Percentiles rank a stretch among this genome's conserved stretches.
phyloP scores from a whole-genome alignment of 1,140 invertebrate species.

The Globodera rostochiensis region DNA sequence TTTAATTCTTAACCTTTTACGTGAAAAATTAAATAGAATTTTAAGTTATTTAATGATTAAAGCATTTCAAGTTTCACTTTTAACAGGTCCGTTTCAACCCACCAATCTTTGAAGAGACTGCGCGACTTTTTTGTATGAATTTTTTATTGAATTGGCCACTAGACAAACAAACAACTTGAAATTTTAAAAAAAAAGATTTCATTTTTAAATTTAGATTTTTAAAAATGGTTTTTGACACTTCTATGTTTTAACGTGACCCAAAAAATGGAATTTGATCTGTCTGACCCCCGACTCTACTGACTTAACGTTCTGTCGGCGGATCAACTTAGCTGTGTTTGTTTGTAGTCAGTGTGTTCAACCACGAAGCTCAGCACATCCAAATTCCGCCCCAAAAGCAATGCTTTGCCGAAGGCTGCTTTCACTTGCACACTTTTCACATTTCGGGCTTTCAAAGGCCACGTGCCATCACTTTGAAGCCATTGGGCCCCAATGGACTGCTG shows the following conservation, averaged over 20 bases:
- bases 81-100: conserved; percentile 47
- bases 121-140: conserved; percentile 48
- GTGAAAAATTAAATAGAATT: no score
- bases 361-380: conserved; percentile 48
- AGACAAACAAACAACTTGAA: conserved; percentile 2
- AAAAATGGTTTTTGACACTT: conserved; percentile 28
- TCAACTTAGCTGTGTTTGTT: no score
- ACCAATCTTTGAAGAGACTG: conserved; percentile 46
- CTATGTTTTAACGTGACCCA: conserved; percentile 10
- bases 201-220: neutral
- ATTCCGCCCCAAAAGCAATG: conserved; percentile 52
- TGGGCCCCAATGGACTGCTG: conserved; percentile 45
- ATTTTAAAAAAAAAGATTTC: neutral
- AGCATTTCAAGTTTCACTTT: neutral
- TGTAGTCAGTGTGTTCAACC: conserved; percentile 48
- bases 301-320: no score
- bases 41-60: no score
- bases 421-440: conserved; percentile 46
- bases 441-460: conserved; percentile 45
- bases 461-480: conserved; percentile 29
- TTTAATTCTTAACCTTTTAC: no score
- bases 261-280: conserved; percentile 18
- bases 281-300: neutral
- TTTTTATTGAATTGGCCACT: conserved; percentile 8
- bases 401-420: conserved; percentile 54